These are phyloP conservation scores for Ciconia maguari DNA, from an alignment of 2,113 vertebrate species.

Conservation along the genomic window DNA sequence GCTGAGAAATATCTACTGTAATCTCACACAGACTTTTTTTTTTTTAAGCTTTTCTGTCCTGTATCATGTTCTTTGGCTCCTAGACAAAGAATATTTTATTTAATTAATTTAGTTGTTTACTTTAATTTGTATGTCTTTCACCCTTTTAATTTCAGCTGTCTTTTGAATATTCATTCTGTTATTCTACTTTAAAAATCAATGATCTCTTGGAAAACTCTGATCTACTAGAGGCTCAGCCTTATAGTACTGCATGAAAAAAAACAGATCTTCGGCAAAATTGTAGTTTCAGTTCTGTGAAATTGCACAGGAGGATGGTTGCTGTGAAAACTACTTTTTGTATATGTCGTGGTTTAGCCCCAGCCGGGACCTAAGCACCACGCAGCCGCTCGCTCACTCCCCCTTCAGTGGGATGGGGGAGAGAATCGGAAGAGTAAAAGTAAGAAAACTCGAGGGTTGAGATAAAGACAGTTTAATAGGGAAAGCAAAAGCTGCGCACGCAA, in stretches of 20 bases:
- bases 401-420: no score
- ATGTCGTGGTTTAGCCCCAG: no score
- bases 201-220: background rate
- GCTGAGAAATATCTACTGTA: background rate
- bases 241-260: background rate
- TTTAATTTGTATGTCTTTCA: background rate
- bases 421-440: no score
- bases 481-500: no score
- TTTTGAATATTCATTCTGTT: background rate
- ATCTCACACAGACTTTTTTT: background rate
- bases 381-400: no score
- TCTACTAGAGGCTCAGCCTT: background rate
- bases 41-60: background rate
- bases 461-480: no score
- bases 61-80: background rate
- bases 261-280: constrained; percentile 19
- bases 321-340: background rate
- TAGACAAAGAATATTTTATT: background rate
- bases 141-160: background rate
- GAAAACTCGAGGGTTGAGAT: no score
- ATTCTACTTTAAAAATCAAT: constrained; percentile 37
- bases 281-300: constrained; percentile 9
- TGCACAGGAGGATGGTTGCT: background rate
- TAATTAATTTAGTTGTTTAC: background rate
- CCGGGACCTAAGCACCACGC: no score